These are phyloP conservation scores for Cyphomyrmex costatus DNA, from an alignment of 1,140 invertebrate genomes.

Conservation along the genomic window DNA sequence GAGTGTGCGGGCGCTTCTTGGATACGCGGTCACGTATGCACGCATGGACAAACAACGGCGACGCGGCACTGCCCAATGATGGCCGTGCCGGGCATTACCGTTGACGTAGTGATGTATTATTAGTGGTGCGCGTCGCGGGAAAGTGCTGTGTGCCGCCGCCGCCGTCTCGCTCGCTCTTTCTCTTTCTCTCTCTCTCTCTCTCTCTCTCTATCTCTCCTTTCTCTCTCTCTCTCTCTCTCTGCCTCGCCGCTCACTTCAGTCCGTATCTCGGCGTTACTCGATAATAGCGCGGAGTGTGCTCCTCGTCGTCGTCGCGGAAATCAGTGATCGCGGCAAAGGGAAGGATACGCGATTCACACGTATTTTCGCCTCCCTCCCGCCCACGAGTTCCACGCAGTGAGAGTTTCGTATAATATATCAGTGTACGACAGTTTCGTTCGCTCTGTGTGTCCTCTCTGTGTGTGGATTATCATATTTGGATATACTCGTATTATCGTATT, in stretches of 20 bases:
- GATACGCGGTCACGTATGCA: slow-evolving; percentile 53
- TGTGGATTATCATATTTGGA: slow-evolving; percentile 63
- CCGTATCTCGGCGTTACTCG: slow-evolving; percentile 29
- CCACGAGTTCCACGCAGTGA: slow-evolving; percentile 15
- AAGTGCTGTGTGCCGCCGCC: slow-evolving; percentile 34
- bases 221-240: slow-evolving; percentile 38
- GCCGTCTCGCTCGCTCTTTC: slow-evolving; percentile 59
- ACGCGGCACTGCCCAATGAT: slow-evolving; percentile 63
- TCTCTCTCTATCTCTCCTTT: slow-evolving; percentile 14
- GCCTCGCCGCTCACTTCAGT: slow-evolving; percentile 28
- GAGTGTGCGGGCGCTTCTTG: slow-evolving; percentile 51
- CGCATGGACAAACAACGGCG: slow-evolving; percentile 51
- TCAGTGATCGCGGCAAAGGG: slow-evolving; percentile 51
- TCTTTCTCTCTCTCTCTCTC: slow-evolving; percentile 41
- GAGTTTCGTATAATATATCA: slow-evolving; percentile 45
- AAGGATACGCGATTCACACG: slow-evolving; percentile 27
- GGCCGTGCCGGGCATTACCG: slow-evolving; percentile 58
- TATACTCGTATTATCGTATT: slow-evolving; percentile 48
- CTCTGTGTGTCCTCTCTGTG: neutral
- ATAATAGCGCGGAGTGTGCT: slow-evolving; percentile 46
- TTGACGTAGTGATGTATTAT: slow-evolving; percentile 65
- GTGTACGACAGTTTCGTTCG: slow-evolving; percentile 43
- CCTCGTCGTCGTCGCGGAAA: slow-evolving; percentile 9
- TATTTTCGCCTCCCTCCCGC: slow-evolving; percentile 19
- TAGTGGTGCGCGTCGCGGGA: slow-evolving; percentile 62